phyloP scores from a whole-genome alignment of 2,888 invertebrate genomes.

The Tigriopus californicus region DNA sequence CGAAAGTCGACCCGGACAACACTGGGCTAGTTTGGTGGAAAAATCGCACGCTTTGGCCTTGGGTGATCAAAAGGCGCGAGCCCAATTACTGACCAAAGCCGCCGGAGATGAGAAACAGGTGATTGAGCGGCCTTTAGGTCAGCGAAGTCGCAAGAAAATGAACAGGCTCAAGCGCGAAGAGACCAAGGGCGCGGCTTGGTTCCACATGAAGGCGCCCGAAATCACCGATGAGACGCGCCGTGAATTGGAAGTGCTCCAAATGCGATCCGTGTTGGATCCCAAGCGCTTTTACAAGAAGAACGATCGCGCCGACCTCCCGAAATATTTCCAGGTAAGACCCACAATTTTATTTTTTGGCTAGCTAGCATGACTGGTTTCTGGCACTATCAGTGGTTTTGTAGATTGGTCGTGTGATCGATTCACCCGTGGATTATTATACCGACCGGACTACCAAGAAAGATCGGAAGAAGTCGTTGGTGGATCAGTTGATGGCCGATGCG shows the following conservation, averaged over 20 bases:
- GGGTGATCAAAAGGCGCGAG: no score
- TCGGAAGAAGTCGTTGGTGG: conserved; percentile 72
- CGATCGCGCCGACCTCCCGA: conserved; percentile 64
- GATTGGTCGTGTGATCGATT: conserved; percentile 45
- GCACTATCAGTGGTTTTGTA: no score
- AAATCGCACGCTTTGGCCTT: no score
- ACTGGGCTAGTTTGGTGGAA: no score
- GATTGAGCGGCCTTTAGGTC: neutral
- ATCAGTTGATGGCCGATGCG: conserved; percentile 75
- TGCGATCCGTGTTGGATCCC: conserved; percentile 77
- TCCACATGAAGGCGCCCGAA: conserved; percentile 67
- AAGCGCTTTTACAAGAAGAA: conserved; percentile 89
- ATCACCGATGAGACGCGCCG: conserved; percentile 68
- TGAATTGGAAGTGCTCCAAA: conserved; percentile 71
- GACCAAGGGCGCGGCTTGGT: conserved; percentile 56
- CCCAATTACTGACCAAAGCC: neutral
- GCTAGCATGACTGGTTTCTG: conserved; percentile 16
- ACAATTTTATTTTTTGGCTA: neutral
- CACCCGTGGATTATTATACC: conserved; percentile 65
- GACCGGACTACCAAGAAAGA: conserved; percentile 64
- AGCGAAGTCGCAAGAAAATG: neutral
- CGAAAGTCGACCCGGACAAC: no score
- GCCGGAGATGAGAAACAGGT: neutral
- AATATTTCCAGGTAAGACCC: conserved; percentile 64
- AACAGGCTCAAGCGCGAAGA: conserved; percentile 44